Conservation (phyloP, 2,797 vertebrate species). For the Amazona ochrocephala region DNA sequence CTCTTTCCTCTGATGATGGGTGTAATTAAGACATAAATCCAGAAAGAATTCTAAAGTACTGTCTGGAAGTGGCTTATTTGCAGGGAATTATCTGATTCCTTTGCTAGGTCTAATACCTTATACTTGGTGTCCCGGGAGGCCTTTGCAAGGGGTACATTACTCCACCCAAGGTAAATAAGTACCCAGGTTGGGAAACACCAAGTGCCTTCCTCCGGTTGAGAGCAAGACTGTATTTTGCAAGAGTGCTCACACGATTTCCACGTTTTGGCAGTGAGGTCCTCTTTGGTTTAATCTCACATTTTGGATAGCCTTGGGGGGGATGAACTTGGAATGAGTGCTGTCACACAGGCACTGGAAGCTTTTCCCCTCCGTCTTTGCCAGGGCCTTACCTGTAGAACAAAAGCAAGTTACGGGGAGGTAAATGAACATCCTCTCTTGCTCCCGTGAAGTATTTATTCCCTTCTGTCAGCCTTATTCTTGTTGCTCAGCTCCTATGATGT, state of each 20-base stretch:
- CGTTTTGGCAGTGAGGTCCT: conserved; percentile 39
- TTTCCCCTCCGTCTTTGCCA: not conserved
- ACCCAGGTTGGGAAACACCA: too few species aligned
- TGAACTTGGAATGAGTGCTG: not conserved
- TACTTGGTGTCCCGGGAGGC: not conserved
- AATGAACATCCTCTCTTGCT: not conserved
- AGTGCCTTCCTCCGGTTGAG: too few species aligned
- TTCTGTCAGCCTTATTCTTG: not conserved
- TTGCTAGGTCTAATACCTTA: not conserved
- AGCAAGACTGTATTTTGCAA: not conserved
- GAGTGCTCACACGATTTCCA: conserved; percentile 64
- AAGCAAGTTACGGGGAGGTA: not conserved
- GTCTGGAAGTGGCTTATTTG: not conserved
- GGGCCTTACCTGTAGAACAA: not conserved
- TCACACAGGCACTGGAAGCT: not conserved
- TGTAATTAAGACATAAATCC: not conserved
- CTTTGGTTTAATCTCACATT: not conserved
- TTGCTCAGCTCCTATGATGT: not conserved
- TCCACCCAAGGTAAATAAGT: too few species aligned
- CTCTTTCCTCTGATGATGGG: not conserved
- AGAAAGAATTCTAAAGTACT: not conserved
- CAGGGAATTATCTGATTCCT: not conserved
- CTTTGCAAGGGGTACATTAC: too few species aligned
- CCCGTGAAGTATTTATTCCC: not conserved
- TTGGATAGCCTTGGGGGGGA: conserved; percentile 23